phyloP scores from a whole-genome alignment of 2,888 invertebrate species.

The Drosophila flavopinicola region DNA sequence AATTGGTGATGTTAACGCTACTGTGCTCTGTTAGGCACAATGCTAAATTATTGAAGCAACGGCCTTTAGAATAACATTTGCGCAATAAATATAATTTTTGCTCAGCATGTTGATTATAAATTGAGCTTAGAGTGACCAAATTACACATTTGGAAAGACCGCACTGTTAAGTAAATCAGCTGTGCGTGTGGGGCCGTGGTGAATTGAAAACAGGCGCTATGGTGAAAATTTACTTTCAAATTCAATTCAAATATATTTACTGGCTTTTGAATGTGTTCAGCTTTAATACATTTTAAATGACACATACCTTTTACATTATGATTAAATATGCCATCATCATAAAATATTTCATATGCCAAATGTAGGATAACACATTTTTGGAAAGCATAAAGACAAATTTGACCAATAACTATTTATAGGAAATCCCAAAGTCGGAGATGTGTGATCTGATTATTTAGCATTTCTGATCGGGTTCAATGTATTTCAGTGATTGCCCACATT shows the following conservation, averaged over 20 bases:
- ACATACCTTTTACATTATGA: no score
- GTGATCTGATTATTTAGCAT: background rate
- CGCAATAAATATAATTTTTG: no score
- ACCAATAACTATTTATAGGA: background rate
- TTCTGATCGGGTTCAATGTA: conserved; percentile 3
- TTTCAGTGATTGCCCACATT: background rate
- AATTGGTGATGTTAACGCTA: background rate
- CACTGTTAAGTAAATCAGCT: background rate
- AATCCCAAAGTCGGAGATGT: background rate
- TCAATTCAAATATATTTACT: background rate
- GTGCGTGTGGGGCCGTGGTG: background rate
- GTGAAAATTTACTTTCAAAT: conserved; percentile 4
- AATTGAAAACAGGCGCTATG: background rate
- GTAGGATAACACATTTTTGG: background rate
- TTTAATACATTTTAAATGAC: no score
- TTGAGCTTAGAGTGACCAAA: conserved; percentile 7
- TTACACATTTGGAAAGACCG: conserved; percentile 2
- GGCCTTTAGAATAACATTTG: no score
- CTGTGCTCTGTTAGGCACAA: no score
- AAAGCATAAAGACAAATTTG: background rate
- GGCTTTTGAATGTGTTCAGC: no score
- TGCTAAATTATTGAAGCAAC: no score
- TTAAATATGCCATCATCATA: no score
- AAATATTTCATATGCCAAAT: no score
- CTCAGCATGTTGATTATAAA: background rate